A percentile compares a stretch with the other conserved stretches of the same genome.
Conservation (phyloP, 2,113 vertebrate species). For the Lampris megalopsis region DNA sequence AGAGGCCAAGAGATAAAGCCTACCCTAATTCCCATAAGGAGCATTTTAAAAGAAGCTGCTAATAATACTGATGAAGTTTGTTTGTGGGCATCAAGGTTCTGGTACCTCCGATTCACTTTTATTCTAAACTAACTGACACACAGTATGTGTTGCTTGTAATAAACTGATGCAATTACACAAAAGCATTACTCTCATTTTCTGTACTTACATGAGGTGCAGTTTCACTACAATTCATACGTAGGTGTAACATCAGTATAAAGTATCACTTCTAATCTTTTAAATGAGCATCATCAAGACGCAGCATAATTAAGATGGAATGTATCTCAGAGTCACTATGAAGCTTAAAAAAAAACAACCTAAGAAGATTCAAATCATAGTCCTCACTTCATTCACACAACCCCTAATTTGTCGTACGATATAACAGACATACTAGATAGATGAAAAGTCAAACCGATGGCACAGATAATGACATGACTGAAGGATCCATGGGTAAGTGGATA, state of each 20-base stretch:
- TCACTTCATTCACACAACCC: conserved; percentile 27
- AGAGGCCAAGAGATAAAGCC: neutral
- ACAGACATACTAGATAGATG: conserved; percentile 6
- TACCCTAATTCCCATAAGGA: neutral
- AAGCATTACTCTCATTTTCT: conserved; percentile 37
- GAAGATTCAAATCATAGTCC: conserved; percentile 1
- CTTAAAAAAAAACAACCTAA: neutral
- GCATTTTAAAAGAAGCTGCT: conserved; percentile 42
- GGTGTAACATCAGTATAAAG: conserved; percentile 22
- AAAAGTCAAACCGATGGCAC: conserved; percentile 53
- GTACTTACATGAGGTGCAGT: conserved; percentile 4
- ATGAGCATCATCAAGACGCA: conserved; percentile 29
- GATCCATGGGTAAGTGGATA: conserved; percentile 27
- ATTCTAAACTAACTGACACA: conserved; percentile 1
- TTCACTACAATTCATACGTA: conserved; percentile 35
- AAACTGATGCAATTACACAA: conserved; percentile 24
- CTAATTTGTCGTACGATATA: conserved; percentile 4
- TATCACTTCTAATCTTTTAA: conserved; percentile 37
- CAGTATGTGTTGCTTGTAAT: conserved; percentile 14
- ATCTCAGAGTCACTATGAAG: conserved; percentile 9
- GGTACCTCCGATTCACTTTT: conserved; percentile 14
- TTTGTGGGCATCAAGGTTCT: conserved; percentile 9
- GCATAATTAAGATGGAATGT: conserved; percentile 37
- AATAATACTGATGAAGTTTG: conserved; percentile 11
- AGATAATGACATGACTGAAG: conserved; percentile 15